Evolutionary conservation across 2,888 invertebrate species (phyloP), one percentile per base, ranked within the genome.

Genomic region (Lithophane leautieri): DNA sequence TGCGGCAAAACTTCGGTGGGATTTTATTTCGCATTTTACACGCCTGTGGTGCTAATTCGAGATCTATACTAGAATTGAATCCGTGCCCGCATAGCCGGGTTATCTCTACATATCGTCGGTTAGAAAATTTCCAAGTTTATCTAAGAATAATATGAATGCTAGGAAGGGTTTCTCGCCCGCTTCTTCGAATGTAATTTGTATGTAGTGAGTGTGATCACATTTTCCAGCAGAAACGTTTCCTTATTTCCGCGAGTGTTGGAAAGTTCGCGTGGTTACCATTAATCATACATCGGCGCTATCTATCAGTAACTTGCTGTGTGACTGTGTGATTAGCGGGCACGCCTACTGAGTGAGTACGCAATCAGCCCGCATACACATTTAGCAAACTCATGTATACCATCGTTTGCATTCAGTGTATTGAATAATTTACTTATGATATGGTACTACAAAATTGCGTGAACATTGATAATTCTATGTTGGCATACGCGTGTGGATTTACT

Each of bases 251-350:
- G 86, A 89, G 89, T 87, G 86, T 88, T 89, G 88, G 88, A 90
- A 92, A 93, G 88, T 92, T 92, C 86, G 88, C 85, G 82, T 85
- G 79, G 86, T 89, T 86, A 87, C 90, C 93, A 95, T 95, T 94
- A 95, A 95, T 95, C 95, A 94, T 92, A 90, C 84, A 93, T 91
- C 88, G 88, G 91, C 90, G 92, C 92, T 93, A 94, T 94, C 93
- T 93, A 89, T 90, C 88, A 80, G 84, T 83, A 74, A 72, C 70
- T 76, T 76, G 78, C 72, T 85, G 76, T 83, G 73, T 76, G 77
- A 70, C 63, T 73, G 76, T 82, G 70, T 80, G 77, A 69, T 65
- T 74, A 81, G 81, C 87, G 70, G 70, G 84, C 65, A 79, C 84
- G 89, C 89, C 89, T 89, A 89, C 78, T 88, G 87, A 88, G 80